phyloP scores from a whole-genome alignment of 2,797 vertebrate species.

The Argya squamiceps region DNA sequence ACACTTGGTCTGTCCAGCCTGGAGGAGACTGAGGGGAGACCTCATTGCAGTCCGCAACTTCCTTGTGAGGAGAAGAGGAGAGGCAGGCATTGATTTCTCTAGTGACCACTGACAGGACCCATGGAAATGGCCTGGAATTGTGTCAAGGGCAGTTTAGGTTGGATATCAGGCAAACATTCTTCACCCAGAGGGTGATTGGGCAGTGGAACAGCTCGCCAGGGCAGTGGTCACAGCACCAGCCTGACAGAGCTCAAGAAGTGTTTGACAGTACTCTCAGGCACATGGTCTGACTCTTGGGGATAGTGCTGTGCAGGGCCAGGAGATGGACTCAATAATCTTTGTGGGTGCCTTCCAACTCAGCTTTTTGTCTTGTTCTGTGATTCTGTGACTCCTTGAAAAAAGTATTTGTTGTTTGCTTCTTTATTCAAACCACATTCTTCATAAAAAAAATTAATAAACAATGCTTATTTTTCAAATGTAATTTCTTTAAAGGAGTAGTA shows the following conservation, averaged over 20 bases:
- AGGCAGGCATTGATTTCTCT: not conserved
- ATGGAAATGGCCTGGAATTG: not conserved
- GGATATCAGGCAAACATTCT: not conserved
- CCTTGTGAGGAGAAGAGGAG: not conserved
- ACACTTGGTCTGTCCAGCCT: not conserved
- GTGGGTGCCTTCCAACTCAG: not conserved
- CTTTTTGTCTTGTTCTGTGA: no score
- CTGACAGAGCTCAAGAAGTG: not conserved
- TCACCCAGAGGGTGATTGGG: not conserved
- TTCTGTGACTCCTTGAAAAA: not conserved
- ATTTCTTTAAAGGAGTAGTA: not conserved
- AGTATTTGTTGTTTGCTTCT: not conserved
- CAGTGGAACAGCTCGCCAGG: not conserved
- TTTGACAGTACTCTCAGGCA: accelerated
- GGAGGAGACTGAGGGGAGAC: not conserved
- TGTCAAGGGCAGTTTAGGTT: not conserved
- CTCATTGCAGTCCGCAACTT: not conserved
- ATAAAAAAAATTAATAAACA: not conserved
- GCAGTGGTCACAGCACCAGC: not conserved
- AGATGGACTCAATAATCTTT: not conserved
- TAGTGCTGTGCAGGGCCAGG: not conserved
- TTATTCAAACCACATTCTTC: not conserved
- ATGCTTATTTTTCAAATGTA: not conserved
- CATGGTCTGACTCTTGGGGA: not conserved
- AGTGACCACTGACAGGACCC: not conserved